A percentile compares a stretch with the other conserved stretches of the same genome.
Conservation (phyloP, 2,888 invertebrate genomes). For the Watsonalla binaria region DNA sequence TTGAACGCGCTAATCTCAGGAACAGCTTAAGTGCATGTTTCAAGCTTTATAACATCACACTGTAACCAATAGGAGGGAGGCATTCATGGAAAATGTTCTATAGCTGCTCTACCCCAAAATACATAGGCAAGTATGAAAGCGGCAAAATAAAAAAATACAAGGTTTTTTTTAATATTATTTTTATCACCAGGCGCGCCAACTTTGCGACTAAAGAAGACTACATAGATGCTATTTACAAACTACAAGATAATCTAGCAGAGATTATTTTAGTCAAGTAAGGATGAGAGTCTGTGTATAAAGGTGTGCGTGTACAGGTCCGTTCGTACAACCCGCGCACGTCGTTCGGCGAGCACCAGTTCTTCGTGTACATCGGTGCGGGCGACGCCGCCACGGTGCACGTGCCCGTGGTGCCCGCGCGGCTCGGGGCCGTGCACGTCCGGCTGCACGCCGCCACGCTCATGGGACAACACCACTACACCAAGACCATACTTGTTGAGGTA, state of each 20-base stretch:
- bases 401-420: slow-evolving; percentile 90
- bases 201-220: no score
- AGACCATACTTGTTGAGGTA: slow-evolving; percentile 54
- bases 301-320: slow-evolving; percentile 63
- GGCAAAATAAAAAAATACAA: no score
- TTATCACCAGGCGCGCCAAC: no score
- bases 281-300: not conserved
- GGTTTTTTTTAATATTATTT: no score
- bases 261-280: not conserved
- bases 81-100: no score
- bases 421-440: slow-evolving; percentile 72
- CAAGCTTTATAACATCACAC: no score
- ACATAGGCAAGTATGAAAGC: no score
- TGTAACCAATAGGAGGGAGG: no score
- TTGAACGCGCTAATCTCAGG: no score
- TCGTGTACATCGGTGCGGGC: slow-evolving; percentile 89
- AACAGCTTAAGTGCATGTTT: no score
- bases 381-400: slow-evolving; percentile 91
- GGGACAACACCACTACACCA: slow-evolving; percentile 84
- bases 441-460: slow-evolving; percentile 86
- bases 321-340: slow-evolving; percentile 95
- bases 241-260: not conserved
- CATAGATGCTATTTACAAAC: no score
- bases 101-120: no score
- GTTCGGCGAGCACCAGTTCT: slow-evolving; percentile 96